phyloP scores from a whole-genome alignment of 2,113 vertebrate genomes.

The Chlorodrepanis virens region DNA sequence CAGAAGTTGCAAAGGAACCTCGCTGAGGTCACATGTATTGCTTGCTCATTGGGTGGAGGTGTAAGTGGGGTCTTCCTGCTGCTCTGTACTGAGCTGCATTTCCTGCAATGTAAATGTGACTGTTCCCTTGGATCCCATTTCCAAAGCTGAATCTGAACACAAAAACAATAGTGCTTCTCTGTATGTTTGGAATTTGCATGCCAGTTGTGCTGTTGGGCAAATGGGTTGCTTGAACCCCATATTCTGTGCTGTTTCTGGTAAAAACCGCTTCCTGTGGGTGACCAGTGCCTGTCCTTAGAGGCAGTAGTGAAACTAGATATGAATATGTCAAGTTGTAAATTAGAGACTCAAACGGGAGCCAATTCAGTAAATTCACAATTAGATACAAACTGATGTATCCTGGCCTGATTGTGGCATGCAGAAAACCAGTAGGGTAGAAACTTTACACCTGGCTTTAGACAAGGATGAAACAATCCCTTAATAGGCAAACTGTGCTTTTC shows the following conservation, averaged over 20 bases:
- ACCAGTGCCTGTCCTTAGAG: background rate
- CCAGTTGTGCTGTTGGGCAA: background rate
- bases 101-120: background rate
- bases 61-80: background rate
- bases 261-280: background rate
- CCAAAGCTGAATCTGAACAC: background rate
- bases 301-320: background rate
- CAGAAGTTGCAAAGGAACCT: background rate
- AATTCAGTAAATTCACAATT: background rate
- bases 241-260: background rate
- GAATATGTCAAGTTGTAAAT: background rate
- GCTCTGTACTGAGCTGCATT: background rate
- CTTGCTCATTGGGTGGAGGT: background rate
- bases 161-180: background rate
- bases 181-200: rapidly evolving
- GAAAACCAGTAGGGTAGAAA: background rate
- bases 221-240: background rate
- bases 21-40: background rate
- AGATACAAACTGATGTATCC: background rate
- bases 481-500: background rate
- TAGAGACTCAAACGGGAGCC: background rate
- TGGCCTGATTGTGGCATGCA: background rate
- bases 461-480: background rate
- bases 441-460: background rate
- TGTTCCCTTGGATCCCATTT: background rate